Conservation (phyloP, 64 coral and sea anemone genomes). For the Acropora yongei region DNA sequence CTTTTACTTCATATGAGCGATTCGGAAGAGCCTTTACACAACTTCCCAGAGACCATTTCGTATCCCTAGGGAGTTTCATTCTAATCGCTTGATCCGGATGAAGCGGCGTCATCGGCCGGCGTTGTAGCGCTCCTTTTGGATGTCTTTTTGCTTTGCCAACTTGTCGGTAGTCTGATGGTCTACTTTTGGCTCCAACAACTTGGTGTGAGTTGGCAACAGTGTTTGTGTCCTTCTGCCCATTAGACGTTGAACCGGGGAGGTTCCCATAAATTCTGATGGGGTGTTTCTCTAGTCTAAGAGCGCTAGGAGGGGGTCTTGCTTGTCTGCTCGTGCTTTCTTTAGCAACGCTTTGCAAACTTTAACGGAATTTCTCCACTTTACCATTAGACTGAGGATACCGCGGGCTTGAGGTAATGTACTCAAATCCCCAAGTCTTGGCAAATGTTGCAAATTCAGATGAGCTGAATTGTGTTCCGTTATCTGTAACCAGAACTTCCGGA, state of each 20-base stretch:
- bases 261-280: constrained; percentile 41
- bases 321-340: constrained; percentile 17
- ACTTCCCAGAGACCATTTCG: constrained; percentile 8
- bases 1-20: constrained; percentile 3
- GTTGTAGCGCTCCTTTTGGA: constrained; percentile 64
- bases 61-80: background rate
- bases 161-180: constrained; percentile 9
- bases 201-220: constrained; percentile 47
- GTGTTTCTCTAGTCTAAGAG: constrained; percentile 50
- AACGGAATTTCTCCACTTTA: constrained; percentile 29
- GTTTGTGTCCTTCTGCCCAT: constrained; percentile 47
- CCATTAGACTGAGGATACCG: constrained; percentile 48
- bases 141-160: constrained; percentile 17
- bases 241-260: constrained; percentile 39
- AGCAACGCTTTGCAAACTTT: constrained; percentile 54
- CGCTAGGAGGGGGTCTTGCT: constrained; percentile 39
- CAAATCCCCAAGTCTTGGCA: constrained; percentile 48
- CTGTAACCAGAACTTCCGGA: constrained; percentile 41
- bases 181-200: constrained; percentile 29
- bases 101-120: constrained; percentile 47
- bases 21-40: background rate
- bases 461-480: constrained; percentile 58
- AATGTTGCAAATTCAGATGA: constrained; percentile 41
- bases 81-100: background rate
- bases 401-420: constrained; percentile 29